Conservation (phyloP, 2,888 invertebrate genomes). For the Caenorhabditis macrosperma region DNA sequence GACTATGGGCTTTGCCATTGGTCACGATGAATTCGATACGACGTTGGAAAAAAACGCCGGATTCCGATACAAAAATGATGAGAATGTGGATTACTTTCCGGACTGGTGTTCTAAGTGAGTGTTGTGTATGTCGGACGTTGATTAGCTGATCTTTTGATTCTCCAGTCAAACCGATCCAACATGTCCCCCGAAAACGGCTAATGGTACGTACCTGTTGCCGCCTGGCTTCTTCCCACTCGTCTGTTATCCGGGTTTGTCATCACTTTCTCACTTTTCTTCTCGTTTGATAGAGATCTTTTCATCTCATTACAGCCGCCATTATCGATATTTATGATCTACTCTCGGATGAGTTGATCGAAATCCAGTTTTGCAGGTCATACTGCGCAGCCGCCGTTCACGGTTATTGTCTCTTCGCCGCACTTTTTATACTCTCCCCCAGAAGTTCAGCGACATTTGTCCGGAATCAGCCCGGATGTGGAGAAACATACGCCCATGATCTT, state of each 20-base stretch:
- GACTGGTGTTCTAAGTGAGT: slow-evolving; percentile 64
- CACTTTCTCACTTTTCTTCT: slow-evolving; percentile 16
- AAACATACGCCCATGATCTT: slow-evolving; percentile 63
- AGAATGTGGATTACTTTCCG: slow-evolving; percentile 70
- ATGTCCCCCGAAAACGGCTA: slow-evolving; percentile 44
- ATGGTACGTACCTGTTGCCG: slow-evolving; percentile 60
- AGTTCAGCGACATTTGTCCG: slow-evolving; percentile 61
- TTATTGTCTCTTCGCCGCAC: slow-evolving; percentile 71
- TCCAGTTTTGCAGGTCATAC: slow-evolving; percentile 58
- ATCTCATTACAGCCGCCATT: too few relatives aligned
- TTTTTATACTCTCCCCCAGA: slow-evolving; percentile 68
- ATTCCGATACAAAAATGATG: slow-evolving; percentile 71
- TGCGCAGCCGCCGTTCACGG: slow-evolving; percentile 65
- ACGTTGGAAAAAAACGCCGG: slow-evolving; percentile 67
- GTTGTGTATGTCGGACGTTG: slow-evolving; percentile 37
- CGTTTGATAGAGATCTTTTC: slow-evolving; percentile 33
- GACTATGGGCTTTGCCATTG: slow-evolving; percentile 51
- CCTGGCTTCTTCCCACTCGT: slow-evolving; percentile 64
- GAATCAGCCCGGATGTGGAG: slow-evolving; percentile 53
- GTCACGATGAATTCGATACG: slow-evolving; percentile 67
- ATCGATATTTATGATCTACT: not conserved
- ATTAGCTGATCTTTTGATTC: slow-evolving; percentile 3
- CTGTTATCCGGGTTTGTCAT: slow-evolving; percentile 58
- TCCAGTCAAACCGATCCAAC: slow-evolving; percentile 29
- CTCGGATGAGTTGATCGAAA: not conserved